phyloP scores from a whole-genome alignment of 2,888 invertebrate genomes.

The Colletes collaris region DNA sequence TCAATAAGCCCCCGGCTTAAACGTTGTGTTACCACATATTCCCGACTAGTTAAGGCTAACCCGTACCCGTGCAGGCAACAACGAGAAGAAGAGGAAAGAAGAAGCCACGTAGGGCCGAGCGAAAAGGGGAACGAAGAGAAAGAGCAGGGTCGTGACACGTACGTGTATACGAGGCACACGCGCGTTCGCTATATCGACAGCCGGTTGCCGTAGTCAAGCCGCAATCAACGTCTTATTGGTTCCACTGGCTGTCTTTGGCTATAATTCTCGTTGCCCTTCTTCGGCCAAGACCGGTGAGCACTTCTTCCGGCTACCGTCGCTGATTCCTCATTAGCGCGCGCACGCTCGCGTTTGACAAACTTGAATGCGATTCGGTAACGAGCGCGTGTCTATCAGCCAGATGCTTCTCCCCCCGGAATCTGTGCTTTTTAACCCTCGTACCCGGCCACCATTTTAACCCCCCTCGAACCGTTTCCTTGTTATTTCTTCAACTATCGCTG shows the following conservation, averaged over 20 bases:
- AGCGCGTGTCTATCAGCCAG: conserved; percentile 12
- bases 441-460: no score
- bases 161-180: conserved; percentile 59
- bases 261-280: conserved; percentile 65
- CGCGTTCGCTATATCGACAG: conserved; percentile 61
- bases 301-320: conserved; percentile 68
- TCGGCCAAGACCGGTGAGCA: conserved; percentile 52
- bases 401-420: not conserved
- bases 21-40: conserved; percentile 69
- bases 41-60: conserved; percentile 67
- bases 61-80: conserved; percentile 59
- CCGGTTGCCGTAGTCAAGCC: conserved; percentile 50
- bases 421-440: no score
- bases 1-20: conserved; percentile 63
- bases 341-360: conserved; percentile 49
- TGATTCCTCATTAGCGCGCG: conserved; percentile 59
- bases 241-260: conserved; percentile 61
- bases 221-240: conserved; percentile 70
- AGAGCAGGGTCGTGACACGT: conserved; percentile 60
- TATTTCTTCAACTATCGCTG: no score
- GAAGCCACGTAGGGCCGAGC: not conserved
- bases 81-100: conserved; percentile 51
- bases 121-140: conserved; percentile 30
- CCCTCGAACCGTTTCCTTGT: no score
- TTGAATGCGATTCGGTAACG: conserved; percentile 44